These are phyloP conservation scores for Microctonus hyperodae DNA, from an alignment of 2,888 invertebrate species.

Conservation along the genomic window DNA sequence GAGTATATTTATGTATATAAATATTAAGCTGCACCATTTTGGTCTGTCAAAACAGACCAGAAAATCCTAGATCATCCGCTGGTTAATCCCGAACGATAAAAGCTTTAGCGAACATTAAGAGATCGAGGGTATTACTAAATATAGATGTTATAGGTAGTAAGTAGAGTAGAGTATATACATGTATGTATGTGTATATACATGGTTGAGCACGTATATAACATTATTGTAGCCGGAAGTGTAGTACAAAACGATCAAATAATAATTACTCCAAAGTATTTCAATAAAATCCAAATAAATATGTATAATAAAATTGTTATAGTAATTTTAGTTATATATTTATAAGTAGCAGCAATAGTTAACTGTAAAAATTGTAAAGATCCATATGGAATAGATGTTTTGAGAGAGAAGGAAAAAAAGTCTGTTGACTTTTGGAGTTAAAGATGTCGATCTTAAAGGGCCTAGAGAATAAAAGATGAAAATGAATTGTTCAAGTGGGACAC, in stretches of 20 bases:
- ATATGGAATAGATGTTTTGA: background rate
- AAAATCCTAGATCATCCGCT: constrained; percentile 53
- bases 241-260: background rate
- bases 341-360: background rate
- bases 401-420: too few relatives aligned
- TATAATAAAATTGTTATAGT: background rate
- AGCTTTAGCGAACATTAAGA: background rate
- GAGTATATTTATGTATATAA: background rate
- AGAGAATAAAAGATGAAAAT: constrained; percentile 33
- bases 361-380: background rate
- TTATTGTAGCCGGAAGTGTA: constrained; percentile 29
- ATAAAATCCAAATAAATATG: background rate
- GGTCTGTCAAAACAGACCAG: constrained; percentile 49
- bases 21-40: constrained; percentile 26
- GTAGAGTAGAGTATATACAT: too few relatives aligned
- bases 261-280: background rate
- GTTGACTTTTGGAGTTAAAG: background rate
- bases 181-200: constrained; percentile 7
- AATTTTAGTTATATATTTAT: background rate
- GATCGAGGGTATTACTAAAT: background rate
- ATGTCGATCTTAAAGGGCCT: constrained; percentile 4
- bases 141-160: too few relatives aligned
- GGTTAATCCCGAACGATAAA: constrained; percentile 43
- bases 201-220: too few relatives aligned
- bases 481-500: constrained; percentile 27